Percentiles rank a stretch among this genome's conserved stretches.
phyloP scores from a whole-genome alignment of 2,888 invertebrate genomes.

The Tetranychus piercei region DNA sequence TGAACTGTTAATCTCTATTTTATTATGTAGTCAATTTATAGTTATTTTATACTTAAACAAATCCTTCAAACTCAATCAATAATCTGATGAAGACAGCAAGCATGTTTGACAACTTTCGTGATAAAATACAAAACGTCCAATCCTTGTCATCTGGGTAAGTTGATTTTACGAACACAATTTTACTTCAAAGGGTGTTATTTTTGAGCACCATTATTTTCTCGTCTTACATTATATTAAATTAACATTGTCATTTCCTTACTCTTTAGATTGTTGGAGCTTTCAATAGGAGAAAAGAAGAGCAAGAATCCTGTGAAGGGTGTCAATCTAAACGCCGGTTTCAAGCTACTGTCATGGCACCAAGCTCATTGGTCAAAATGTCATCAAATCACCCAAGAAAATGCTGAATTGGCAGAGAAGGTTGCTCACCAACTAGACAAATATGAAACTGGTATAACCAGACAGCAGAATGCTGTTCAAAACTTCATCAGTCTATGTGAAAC shows the following conservation, averaged over 20 bases:
- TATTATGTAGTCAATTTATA: too few species aligned
- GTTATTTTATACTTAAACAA: too few species aligned
- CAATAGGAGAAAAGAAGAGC: not conserved
- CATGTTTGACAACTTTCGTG: constrained; percentile 38
- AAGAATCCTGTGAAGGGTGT: not conserved
- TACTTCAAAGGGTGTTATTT: too few species aligned
- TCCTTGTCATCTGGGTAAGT: constrained; percentile 34
- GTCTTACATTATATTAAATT: not conserved
- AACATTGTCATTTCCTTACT: not conserved
- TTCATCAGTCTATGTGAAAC: constrained; percentile 3
- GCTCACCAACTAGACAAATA: not conserved
- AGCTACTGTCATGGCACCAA: constrained; percentile 50
- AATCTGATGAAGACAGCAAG: too few species aligned
- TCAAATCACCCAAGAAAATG: constrained; percentile 47
- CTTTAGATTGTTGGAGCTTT: not conserved
- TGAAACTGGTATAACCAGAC: not conserved
- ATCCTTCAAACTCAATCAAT: too few species aligned
- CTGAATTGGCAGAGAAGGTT: constrained; percentile 38
- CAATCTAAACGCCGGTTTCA: constrained; percentile 44
- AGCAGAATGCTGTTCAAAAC: not conserved
- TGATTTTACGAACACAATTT: not conserved
- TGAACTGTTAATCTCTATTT: too few species aligned
- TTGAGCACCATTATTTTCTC: not conserved
- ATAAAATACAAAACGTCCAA: constrained; percentile 38
- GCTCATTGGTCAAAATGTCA: constrained; percentile 52